Conservation (phyloP, 2,113 vertebrate species). For the Addax nasomaculatus region DNA sequence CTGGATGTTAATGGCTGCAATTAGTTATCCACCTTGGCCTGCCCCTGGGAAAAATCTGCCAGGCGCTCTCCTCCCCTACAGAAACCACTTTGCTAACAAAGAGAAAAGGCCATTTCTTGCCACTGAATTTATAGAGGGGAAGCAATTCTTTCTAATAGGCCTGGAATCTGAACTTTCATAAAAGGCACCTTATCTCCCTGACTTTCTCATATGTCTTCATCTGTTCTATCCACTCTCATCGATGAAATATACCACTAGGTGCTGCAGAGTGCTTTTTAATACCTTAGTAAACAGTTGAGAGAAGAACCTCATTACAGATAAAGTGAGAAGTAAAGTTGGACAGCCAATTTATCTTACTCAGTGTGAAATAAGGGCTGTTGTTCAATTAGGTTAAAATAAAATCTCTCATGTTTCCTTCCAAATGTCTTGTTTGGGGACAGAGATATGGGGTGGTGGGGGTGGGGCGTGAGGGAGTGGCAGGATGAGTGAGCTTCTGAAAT, state of each 20-base stretch:
- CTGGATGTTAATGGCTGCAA: constrained; percentile 46
- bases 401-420: constrained; percentile 61
- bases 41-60: constrained; percentile 32
- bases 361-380: constrained; percentile 59
- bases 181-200: constrained; percentile 31
- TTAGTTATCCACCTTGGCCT: constrained; percentile 37
- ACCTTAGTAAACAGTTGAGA: constrained; percentile 70
- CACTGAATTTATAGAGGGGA: not conserved
- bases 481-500: constrained; percentile 52
- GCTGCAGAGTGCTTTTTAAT: constrained; percentile 70
- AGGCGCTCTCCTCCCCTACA: not conserved
- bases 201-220: constrained; percentile 64
- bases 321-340: constrained; percentile 59
- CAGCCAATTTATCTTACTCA: constrained; percentile 69
- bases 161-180: constrained; percentile 54
- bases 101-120: not conserved
- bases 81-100: constrained; percentile 31
- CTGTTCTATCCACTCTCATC: constrained; percentile 60
- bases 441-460: not conserved
- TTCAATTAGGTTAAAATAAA: constrained; percentile 67
- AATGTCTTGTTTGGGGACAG: constrained; percentile 53
- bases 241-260: constrained; percentile 59
- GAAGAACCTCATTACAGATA: constrained; percentile 66
- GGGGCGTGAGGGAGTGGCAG: not conserved
- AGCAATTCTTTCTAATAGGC: constrained; percentile 17